These are phyloP conservation scores for Habrosyne pyritoides DNA, from an alignment of 2,888 invertebrate genomes.

Conservation along the genomic window DNA sequence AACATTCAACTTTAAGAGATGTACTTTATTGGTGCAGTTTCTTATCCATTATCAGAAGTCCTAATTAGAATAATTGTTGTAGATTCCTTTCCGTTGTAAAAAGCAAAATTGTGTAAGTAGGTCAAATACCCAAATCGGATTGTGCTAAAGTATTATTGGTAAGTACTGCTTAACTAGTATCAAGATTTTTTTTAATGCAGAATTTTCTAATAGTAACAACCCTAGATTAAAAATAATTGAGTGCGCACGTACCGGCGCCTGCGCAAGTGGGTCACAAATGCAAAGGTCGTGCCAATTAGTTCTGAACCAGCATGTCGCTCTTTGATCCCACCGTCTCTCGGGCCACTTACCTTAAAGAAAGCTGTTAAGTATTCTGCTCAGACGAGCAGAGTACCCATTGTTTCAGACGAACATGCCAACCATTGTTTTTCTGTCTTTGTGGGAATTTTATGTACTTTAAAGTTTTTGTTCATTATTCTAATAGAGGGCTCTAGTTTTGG, in stretches of 20 bases:
- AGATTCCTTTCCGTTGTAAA: too few relatives aligned
- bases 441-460: neutral
- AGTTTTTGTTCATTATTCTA: neutral
- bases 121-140: too few relatives aligned
- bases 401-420: neutral
- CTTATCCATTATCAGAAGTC: too few relatives aligned
- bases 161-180: too few relatives aligned
- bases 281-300: constrained; percentile 9
- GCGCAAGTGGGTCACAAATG: constrained; percentile 11
- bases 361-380: constrained; percentile 2
- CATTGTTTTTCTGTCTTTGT: neutral
- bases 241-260: constrained; percentile 11
- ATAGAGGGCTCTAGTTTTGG: neutral
- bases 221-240: constrained; percentile 8
- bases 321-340: constrained; percentile 2
- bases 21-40: too few relatives aligned
- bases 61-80: too few relatives aligned
- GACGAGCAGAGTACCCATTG: neutral
- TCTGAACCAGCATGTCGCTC: neutral
- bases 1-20: too few relatives aligned
- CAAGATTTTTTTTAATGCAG: neutral
- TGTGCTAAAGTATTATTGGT: too few relatives aligned
- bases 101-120: too few relatives aligned
- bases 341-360: constrained; percentile 3
- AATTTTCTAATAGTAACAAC: constrained; percentile 2